Base-by-base conservation (phyloP, 2,113 vertebrate species). In the Rattus rattus region DNA sequence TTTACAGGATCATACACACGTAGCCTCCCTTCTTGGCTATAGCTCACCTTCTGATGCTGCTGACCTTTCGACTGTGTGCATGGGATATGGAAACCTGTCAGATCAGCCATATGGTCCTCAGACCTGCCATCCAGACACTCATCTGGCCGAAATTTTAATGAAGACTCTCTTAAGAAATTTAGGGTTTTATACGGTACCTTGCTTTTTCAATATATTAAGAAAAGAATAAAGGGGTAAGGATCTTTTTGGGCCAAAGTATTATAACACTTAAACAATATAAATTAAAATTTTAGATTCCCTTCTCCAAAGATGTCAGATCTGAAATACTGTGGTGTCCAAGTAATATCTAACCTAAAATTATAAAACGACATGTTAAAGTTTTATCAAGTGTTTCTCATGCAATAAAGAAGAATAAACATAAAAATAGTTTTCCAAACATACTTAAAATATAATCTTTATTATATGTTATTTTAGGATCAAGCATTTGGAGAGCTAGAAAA, bases 401-500 rank as follows among this genome's bases (percentile, higher is more conserved):
- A 75, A 56, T 77, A 20, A 94, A 76, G 1, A 92, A 90, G 59
- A 96, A 85, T 92, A 95, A 87, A 63, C 47, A 92, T 76, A 84
- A 52, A 96, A 96, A 75, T 77, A 39, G 20, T 69, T 97, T 96
- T 95, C 80, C 7, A 67, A 93, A 39, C 77, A 67, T 5, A 19
- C 75, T 96, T 92, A 26, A 91, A 2, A 86, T 81, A 49, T 54
- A 83, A 85, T 92, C 49, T 95, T 89, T 9, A 52, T 91, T 96
- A 73, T 95, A 0, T 97, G 19, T 96, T 54, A 79, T 96, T 95
- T 96, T 97, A 99, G 99, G 99, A 99, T 97, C 99, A 99, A 98
- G 99, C 99, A 0, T 99, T 99, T 80, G 99, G 99, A 49, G 99
- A 99, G 97, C 98, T 99, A 98, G 99, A 99, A 98, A 99, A 99